Evolutionary conservation across 2,888 invertebrate genomes (phyloP).

Genomic region (Xestia rhomboidea): DNA sequence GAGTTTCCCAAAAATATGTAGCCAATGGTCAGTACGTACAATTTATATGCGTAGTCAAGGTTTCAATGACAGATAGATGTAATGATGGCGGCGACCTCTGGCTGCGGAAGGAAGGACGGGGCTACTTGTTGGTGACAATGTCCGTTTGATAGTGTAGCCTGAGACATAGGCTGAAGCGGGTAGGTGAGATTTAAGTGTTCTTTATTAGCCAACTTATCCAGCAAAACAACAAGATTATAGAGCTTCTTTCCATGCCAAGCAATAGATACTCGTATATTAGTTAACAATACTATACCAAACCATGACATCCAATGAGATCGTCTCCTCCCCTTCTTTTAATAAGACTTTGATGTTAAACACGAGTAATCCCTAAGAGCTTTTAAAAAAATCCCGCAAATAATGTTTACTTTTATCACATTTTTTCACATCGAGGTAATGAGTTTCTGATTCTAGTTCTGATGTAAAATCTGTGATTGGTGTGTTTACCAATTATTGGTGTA

Average conservation of each 20-base stretch:
- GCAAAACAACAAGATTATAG: not conserved
- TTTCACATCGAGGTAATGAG: not conserved
- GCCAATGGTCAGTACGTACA: constrained; percentile 7
- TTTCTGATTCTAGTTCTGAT: not conserved
- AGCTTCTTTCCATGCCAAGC: not conserved
- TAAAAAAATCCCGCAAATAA: not conserved
- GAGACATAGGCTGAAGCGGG: constrained; percentile 6
- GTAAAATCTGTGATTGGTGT: not conserved
- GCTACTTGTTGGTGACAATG: constrained; percentile 63
- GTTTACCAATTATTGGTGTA: too few relatives aligned
- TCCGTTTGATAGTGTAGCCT: constrained; percentile 50
- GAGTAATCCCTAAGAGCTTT: not conserved
- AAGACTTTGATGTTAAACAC: too few relatives aligned
- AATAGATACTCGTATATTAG: not conserved
- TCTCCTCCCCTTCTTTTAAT: not conserved
- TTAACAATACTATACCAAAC: not conserved
- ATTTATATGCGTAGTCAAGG: constrained; percentile 52
- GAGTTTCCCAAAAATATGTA: constrained; percentile 13
- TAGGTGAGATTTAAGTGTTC: too few relatives aligned
- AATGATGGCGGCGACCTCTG: constrained; percentile 63
- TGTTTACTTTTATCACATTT: not conserved
- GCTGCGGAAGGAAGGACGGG: constrained; percentile 65
- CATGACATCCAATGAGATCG: not conserved
- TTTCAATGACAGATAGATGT: constrained; percentile 53
- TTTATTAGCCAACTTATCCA: not conserved